Evolutionary conservation across 2,888 invertebrate species (phyloP), one percentile per base, ranked within the genome.

Genomic region (Amorpha juglandis): DNA sequence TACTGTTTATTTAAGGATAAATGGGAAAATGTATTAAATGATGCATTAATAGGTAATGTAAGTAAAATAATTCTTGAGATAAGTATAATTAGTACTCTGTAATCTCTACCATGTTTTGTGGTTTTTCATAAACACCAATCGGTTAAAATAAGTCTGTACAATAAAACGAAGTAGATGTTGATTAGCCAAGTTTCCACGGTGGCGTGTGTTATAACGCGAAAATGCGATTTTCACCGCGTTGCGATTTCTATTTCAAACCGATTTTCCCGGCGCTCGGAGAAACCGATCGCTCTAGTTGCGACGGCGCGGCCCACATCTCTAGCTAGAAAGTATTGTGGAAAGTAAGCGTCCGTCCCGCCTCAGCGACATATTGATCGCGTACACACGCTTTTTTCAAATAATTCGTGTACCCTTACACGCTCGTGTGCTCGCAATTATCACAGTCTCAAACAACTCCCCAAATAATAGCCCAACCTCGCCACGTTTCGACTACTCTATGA

Each of bases 281-380:
- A 92, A 93, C 91, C 90, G 89, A 92, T 90, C 90, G 92, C 91
- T 92, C 93, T 81, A 92, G 90, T 93, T 91, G 90, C 88, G 87
- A 83, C 80, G 83, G 79, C 87, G 78, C 89, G 91, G 88, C 91
- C 92, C 91, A 92, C 91, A 92, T 92, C 92, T 91, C 90, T 90
- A 85, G 88, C 91, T 92, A 92, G 93, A 93, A 93, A 93, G 93
- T 92, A 89, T 91, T 81, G 86, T 93, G 91, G 93, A 93, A 93
- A 93, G 93, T 93, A 93, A 93, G 81, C 84, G 81, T 79, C 83
- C 82, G 86, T 88, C 89, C 82, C 86, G 85, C 81, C 81, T 86
- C 81, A 83, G 78, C 82, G 85, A 87, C 88, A 87, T 88, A 86
- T 86, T 84, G 84, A 90, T 90, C 89, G 89, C 88, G 87, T 86